Evolutionary conservation across 2,797 vertebrate genomes (phyloP).

Genomic region (Galagoides demidoff): DNA sequence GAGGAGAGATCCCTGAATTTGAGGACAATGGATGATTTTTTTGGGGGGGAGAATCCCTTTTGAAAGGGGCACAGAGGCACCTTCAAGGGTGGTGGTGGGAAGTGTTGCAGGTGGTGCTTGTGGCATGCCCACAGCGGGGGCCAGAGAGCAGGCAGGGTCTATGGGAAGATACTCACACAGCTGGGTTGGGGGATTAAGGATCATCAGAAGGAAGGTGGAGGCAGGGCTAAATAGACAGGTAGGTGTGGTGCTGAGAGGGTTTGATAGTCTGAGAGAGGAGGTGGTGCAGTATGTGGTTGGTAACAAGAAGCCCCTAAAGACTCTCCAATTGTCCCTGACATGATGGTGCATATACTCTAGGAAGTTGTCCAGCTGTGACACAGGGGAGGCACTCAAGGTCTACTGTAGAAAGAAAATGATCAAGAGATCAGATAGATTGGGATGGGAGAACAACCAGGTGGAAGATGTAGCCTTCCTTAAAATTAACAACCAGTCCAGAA

Average conservation of each 20-base stretch:
- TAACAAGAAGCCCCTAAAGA: neutral
- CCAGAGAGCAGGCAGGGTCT: neutral
- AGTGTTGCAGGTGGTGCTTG: neutral
- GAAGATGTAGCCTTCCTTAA: neutral
- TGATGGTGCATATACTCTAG: neutral
- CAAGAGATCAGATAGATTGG: neutral
- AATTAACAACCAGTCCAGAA: neutral
- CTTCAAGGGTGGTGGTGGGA: neutral
- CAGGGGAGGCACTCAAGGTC: neutral
- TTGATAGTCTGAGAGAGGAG: neutral
- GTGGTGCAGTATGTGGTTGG: neutral
- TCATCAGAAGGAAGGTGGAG: neutral
- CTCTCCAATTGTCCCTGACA: neutral
- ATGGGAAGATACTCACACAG: neutral
- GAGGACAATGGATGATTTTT: neutral
- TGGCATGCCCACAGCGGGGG: accelerated
- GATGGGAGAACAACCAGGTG: neutral
- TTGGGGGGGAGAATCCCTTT: neutral
- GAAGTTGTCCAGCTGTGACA: neutral
- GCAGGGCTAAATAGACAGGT: neutral
- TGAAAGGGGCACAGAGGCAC: neutral
- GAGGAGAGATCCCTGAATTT: neutral
- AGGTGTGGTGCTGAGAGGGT: too few species aligned
- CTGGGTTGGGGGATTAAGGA: neutral
- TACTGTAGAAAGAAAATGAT: neutral